Conservation (phyloP, 2,888 invertebrate genomes). For the Macaria notata region DNA sequence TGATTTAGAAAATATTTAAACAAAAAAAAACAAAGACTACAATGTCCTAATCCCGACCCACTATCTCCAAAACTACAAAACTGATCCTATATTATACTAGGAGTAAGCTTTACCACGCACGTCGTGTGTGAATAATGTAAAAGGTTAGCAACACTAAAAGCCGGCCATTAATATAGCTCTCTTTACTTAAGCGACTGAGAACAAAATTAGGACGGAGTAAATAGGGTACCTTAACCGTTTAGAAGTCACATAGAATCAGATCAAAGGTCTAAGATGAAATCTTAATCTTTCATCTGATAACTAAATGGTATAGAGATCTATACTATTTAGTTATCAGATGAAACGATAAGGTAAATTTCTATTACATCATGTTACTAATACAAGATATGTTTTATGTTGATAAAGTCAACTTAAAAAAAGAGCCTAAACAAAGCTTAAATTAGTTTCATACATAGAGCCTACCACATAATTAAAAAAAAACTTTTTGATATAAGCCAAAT, state of each 20-base stretch:
- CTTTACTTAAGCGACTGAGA: conserved; percentile 34
- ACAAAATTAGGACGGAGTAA: conserved; percentile 24
- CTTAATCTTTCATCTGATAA: neutral
- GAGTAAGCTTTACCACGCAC: conserved; percentile 30
- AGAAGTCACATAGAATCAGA: too few species aligned
- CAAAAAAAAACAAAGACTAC: too few species aligned
- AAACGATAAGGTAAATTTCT: too few species aligned
- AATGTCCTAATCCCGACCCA: neutral
- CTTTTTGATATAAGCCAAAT: neutral
- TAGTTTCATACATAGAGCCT: too few species aligned
- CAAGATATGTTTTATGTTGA: too few species aligned
- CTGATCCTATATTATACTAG: conserved; percentile 26
- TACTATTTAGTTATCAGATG: too few species aligned
- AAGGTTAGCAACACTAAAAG: conserved; percentile 43
- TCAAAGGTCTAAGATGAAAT: neutral
- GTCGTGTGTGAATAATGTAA: conserved; percentile 42
- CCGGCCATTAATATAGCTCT: conserved; percentile 41
- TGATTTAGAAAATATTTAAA: too few species aligned
- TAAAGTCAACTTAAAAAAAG: too few species aligned
- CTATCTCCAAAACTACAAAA: conserved; percentile 8
- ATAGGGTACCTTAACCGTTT: neutral
- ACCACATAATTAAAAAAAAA: too few species aligned
- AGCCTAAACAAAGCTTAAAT: too few species aligned
- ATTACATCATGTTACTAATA: too few species aligned
- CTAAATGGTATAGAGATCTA: neutral